A percentile compares a stretch with the other conserved stretches of the same genome.
phyloP scores from a whole-genome alignment of 2,113 vertebrate genomes.

The Copsychus sechellarum region DNA sequence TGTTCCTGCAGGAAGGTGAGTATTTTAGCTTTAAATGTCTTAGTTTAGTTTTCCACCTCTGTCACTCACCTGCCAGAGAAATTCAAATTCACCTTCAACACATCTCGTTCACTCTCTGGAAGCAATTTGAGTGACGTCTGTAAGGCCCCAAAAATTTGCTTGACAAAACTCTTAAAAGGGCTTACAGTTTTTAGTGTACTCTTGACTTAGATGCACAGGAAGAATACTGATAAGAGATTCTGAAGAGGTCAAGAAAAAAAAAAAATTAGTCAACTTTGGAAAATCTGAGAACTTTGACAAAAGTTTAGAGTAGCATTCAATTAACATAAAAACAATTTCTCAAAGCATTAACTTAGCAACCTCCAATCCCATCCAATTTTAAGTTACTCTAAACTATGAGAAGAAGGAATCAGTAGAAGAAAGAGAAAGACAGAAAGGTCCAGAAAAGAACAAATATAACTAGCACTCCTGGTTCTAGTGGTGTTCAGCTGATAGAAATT shows the following conservation, averaged over 20 bases:
- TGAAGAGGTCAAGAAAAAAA: neutral
- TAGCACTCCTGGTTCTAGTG: fast-evolving
- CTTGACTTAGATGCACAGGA: fast-evolving
- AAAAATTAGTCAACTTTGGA: neutral
- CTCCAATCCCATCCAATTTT: neutral
- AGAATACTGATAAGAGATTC: neutral
- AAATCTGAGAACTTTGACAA: neutral
- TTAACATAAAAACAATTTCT: neutral
- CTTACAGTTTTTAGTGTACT: neutral
- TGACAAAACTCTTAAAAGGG: neutral
- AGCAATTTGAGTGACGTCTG: neutral
- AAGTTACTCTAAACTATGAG: neutral
- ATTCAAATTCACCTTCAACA: neutral
- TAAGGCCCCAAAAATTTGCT: neutral
- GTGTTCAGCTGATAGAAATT: neutral
- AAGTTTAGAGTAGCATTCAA: neutral
- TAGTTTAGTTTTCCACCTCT: neutral
- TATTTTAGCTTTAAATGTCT: neutral
- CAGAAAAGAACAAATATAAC: neutral
- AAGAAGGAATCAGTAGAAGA: neutral
- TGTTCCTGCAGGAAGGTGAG: neutral
- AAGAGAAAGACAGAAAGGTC: neutral
- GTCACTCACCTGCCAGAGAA: neutral
- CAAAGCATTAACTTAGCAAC: neutral
- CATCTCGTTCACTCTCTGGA: neutral